Evolutionary conservation across 1,140 invertebrate species (phyloP), one percentile per base, ranked within the genome.

Genomic region (Cotesia vestalis): DNA sequence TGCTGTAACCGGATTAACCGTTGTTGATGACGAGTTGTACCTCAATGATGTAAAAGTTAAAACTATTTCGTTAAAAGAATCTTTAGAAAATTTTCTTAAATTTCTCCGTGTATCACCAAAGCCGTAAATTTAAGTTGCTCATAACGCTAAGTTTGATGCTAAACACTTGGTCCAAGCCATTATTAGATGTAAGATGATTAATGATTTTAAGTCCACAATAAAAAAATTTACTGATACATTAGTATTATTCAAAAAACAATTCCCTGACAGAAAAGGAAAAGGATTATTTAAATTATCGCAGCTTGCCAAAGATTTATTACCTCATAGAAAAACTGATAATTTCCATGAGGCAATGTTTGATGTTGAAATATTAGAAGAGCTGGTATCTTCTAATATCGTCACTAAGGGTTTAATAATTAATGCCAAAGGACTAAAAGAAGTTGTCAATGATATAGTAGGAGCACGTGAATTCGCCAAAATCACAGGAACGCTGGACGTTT

Each of bases 291-390:
- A 53, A 53, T 53, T 53, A 14, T 53, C 52, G 14, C 11, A 53
- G 14, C 52, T 53, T 53, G 52, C 52, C 52, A 53, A 53, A 53
- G 52, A 53, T 14, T 53, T 53, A 14, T 53, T 53, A 53, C 14
- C 52, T 12, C 52, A 53, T 12, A 14, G 14, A 14, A 53, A 12
- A 53, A 14, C 11, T 53, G 52, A 53, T 53, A 53, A 53, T 53
- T 53, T 40, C 38, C 38, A 40, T 40, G 38, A 40, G 38, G 38
- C 38, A 40, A 40, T 40, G 38, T 40, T 40, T 40, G 38, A 40
- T 40, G 38, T 40, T 40, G 38, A 40, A 40, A 40, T 40, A 40
- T 40, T 40, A 40, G 38, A 40, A 40, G 38, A 40, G 38, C 38
- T 40, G 38, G 38, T 40, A 40, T 40, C 38, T 40, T 40, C 38